Percentiles rank a stretch among this genome's conserved stretches.
Evolutionary conservation across 2,113 vertebrate genomes (phyloP).

Genomic region (Dasypus novemcinctus): DNA sequence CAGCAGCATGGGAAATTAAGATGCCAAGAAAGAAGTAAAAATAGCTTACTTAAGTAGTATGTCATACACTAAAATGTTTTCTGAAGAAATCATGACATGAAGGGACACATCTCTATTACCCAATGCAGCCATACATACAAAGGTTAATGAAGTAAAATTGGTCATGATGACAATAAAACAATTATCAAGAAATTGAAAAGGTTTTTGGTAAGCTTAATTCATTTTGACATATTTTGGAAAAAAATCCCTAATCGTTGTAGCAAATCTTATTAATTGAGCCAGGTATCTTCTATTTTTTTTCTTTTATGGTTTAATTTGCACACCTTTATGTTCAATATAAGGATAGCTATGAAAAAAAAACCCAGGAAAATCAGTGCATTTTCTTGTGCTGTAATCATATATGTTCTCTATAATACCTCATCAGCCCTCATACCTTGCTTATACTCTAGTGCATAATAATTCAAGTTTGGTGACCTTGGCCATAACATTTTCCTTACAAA

Average conservation of each 20-base stretch:
- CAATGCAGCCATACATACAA: slow-evolving; percentile 62
- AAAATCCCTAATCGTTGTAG: neutral
- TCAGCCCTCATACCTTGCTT: neutral
- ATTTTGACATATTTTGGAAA: slow-evolving; percentile 23
- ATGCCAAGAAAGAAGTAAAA: slow-evolving; percentile 65
- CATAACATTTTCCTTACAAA: slow-evolving; percentile 3
- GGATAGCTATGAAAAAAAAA: slow-evolving; percentile 44
- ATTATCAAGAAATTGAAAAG: neutral
- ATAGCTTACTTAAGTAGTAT: slow-evolving; percentile 49
- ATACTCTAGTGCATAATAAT: neutral
- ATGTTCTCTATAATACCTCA: neutral
- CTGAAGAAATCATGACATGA: slow-evolving; percentile 1
- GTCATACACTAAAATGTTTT: slow-evolving; percentile 43
- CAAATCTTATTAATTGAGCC: slow-evolving; percentile 55
- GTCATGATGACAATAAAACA: slow-evolving; percentile 52
- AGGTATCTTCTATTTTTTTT: slow-evolving; percentile 34
- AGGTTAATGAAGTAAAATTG: slow-evolving; percentile 56
- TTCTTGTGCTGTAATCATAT: slow-evolving; percentile 36
- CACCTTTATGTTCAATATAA: slow-evolving; percentile 49
- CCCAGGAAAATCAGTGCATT: slow-evolving; percentile 36
- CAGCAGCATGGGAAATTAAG: no score
- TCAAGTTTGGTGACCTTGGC: neutral
- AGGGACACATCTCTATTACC: slow-evolving; percentile 55
- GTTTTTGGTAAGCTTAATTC: slow-evolving; percentile 58
- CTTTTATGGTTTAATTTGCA: slow-evolving; percentile 44